Evolutionary conservation across 2,797 vertebrate species (phyloP).

Genomic region (Anguilla marmorata): DNA sequence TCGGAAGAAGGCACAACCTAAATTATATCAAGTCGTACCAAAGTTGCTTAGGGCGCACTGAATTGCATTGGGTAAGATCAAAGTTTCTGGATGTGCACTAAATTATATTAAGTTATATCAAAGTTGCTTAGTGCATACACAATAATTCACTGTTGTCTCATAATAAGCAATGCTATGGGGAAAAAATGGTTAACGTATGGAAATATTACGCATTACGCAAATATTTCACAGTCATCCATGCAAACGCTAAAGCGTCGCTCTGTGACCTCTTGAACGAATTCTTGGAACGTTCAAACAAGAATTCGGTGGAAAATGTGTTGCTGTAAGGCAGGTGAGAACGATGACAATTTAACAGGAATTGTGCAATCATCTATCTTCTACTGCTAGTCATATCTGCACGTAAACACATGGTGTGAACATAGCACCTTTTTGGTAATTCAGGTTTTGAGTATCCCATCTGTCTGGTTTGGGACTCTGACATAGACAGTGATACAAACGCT

Average conservation of each 20-base stretch:
- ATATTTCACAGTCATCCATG: not conserved
- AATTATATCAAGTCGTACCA: not conserved
- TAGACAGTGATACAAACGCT: not conserved
- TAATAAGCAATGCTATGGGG: not conserved
- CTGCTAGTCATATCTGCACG: not conserved
- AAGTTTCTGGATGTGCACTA: not conserved
- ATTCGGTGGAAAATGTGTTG: not conserved
- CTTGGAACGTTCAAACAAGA: not conserved
- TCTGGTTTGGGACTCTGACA: not conserved
- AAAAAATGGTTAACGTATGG: not conserved
- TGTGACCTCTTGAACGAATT: not conserved
- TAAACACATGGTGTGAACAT: not conserved
- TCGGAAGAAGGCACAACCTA: not conserved
- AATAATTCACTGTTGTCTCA: not conserved
- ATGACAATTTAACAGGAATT: constrained; percentile 43
- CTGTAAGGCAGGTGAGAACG: constrained; percentile 29
- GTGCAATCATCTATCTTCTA: not conserved
- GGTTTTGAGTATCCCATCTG: not conserved
- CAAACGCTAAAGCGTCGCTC: not conserved
- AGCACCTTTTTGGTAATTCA: not conserved
- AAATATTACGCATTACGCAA: not conserved
- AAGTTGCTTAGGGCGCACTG: too few species aligned
- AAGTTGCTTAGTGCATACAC: not conserved
- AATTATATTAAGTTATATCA: not conserved
- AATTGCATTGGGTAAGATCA: not conserved